Conservation (phyloP, 2,888 invertebrate genomes). For the Nomada hirtipes region DNA sequence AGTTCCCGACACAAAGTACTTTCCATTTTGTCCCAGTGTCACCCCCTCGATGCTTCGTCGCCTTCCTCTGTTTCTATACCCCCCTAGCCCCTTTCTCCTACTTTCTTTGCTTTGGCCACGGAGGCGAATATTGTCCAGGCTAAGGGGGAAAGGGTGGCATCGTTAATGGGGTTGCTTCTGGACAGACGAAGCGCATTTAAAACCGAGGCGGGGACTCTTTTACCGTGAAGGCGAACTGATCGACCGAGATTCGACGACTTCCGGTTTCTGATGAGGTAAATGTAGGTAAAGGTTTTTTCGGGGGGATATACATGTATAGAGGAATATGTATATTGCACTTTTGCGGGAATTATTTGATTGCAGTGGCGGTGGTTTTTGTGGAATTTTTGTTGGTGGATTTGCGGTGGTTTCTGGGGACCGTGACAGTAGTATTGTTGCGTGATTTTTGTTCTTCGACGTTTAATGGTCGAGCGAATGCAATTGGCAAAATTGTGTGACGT, state of each 20-base stretch:
- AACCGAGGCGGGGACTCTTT: background rate
- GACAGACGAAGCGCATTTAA: constrained; percentile 26
- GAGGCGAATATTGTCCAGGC: constrained; percentile 10
- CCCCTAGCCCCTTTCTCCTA: background rate
- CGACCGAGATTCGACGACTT: background rate
- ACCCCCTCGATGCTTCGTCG: constrained; percentile 31
- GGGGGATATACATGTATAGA: no score
- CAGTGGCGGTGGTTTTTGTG: no score
- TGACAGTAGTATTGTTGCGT: no score
- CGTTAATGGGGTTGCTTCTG: constrained; percentile 46
- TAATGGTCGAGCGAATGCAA: no score
- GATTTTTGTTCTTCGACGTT: no score
- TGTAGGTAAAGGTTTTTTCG: background rate
- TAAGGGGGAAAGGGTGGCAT: background rate
- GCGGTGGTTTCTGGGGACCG: no score
- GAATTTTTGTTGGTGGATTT: no score
- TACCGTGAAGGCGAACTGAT: constrained; percentile 11
- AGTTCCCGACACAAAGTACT: constrained; percentile 59
- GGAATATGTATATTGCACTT: no score
- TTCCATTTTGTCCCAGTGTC: constrained; percentile 54
- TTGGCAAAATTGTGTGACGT: no score
- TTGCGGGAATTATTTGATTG: no score
- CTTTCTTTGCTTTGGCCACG: constrained; percentile 23
- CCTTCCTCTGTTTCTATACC: background rate
- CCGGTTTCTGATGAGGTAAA: background rate